Evolutionary conservation across 2,113 vertebrate species (phyloP), one percentile per base, ranked within the genome.

Genomic region (Melanerpes formicivorus): DNA sequence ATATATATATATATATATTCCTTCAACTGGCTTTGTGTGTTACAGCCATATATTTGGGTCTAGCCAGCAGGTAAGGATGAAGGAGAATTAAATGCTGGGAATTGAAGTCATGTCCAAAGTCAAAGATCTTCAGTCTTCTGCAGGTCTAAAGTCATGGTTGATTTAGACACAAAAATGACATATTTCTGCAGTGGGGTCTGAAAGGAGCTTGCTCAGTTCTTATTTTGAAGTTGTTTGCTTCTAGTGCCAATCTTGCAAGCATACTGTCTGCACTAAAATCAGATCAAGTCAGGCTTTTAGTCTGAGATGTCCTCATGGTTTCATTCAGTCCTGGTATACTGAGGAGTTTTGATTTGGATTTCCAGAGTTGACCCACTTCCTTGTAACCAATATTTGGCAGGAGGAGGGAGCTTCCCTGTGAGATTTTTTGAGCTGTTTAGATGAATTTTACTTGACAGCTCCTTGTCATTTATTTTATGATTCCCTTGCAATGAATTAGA

Each of bases 361-460:
- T 90, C 63, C 34, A 44, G 58, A 75, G 58, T 12, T 85, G 88
- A 80, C 88, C 58, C 52, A 59, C 42, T 93, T 90, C 74, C n/a
- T 25, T 54, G 44, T 66, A 46, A 69, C 77, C 2, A 2, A 2
- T 54, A 18, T 46, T 59, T 90, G 65, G 8, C 27, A 52, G 37
- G 71, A 69, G 46, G 50, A 52, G 3, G 32, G 80, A 59, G 13
- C 84, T 85, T 88, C 46, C 91, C 82, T 69, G 56, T 60, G 89
- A 82, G 87, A 78, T 67, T 88, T 74, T 67, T 65, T 52, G 69
- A 91, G 50, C 64, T 72, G 16, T 80, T 95, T 86, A 48, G 34
- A 86, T 78, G 80, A 82, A 84, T 94, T 94, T 70, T 63, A 82
- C 34, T 48, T 91, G 64, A 80, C 72, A 81, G 48, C 40, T 62